Conservation (phyloP, 1,140 invertebrate genomes). For the Paralvinella palmiformis region DNA sequence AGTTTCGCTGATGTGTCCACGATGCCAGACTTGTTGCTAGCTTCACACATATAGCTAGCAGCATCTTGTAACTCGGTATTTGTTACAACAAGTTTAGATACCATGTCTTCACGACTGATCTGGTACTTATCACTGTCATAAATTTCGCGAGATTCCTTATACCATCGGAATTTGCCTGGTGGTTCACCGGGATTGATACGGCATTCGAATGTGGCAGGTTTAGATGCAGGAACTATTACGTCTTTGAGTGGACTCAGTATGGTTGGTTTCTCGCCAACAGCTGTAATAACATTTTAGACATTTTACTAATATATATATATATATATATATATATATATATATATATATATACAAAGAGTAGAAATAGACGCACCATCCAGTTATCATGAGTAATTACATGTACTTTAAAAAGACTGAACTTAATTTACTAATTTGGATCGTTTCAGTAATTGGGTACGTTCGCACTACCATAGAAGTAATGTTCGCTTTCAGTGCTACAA, state of each 20-base stretch:
- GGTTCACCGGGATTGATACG: conserved; percentile 43
- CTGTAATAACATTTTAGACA: no score
- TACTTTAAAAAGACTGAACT: no score
- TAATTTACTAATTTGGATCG: no score
- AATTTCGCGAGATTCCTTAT: conserved; percentile 32
- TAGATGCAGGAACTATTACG: conserved; percentile 34
- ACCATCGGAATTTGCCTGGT: conserved; percentile 45
- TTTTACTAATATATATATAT: no score
- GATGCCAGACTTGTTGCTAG: conserved; percentile 38
- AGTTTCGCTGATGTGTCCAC: conserved; percentile 42
- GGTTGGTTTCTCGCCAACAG: conserved; percentile 43
- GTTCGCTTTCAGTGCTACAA: no score
- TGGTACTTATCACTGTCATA: conserved; percentile 43
- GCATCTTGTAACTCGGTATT: conserved; percentile 42
- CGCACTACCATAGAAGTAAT: no score
- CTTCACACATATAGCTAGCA: conserved; percentile 41
- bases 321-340: no score
- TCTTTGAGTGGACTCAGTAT: conserved; percentile 39
- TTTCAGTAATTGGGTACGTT: no score
- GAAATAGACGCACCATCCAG: no score
- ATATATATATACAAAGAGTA: no score
- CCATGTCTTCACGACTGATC: conserved; percentile 41
- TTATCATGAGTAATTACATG: no score
- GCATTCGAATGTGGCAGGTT: conserved; percentile 43
- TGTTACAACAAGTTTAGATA: conserved; percentile 39